Conservation (phyloP, 2,888 invertebrate species). For the Apocheima hispidaria region DNA sequence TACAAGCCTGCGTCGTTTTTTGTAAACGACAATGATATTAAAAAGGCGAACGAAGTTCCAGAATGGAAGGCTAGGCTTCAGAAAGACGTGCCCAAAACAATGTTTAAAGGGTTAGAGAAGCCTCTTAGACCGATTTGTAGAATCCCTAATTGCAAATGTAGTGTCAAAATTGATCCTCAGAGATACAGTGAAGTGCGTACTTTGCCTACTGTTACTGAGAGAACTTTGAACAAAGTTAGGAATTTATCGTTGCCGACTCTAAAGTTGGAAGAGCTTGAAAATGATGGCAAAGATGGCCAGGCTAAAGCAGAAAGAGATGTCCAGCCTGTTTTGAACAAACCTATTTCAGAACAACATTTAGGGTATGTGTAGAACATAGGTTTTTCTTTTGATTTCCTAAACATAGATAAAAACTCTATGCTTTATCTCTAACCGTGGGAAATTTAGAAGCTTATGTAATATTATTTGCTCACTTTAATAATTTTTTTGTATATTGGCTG, state of each 20-base stretch:
- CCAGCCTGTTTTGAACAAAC: conserved; percentile 63
- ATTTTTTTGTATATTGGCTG: conserved; percentile 61
- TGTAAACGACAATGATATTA: conserved; percentile 63
- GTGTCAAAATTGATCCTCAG: conserved; percentile 59
- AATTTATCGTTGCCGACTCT: conserved; percentile 80
- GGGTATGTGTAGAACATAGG: conserved; percentile 78
- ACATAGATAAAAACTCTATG: conserved; percentile 49
- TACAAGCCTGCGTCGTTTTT: conserved; percentile 77
- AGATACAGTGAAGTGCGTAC: conserved; percentile 73
- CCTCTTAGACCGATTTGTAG: conserved; percentile 71
- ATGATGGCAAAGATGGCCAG: conserved; percentile 59
- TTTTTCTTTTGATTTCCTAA: conserved; percentile 52
- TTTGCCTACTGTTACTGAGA: conserved; percentile 69
- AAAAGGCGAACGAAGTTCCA: conserved; percentile 68
- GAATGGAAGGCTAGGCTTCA: conserved; percentile 78
- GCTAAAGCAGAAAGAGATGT: conserved; percentile 71
- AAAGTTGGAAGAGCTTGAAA: conserved; percentile 72
- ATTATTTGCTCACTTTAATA: conserved; percentile 46
- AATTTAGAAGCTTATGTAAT: conserved; percentile 38
- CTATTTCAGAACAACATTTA: conserved; percentile 85
- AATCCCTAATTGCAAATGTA: conserved; percentile 80
- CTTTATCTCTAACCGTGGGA: conserved; percentile 10
- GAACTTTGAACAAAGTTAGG: conserved; percentile 68
- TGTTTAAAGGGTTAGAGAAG: conserved; percentile 68
- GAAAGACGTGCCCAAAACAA: conserved; percentile 68